Evolutionary conservation across 2,888 invertebrate species (phyloP).

Genomic region (Heliconius charithonia): DNA sequence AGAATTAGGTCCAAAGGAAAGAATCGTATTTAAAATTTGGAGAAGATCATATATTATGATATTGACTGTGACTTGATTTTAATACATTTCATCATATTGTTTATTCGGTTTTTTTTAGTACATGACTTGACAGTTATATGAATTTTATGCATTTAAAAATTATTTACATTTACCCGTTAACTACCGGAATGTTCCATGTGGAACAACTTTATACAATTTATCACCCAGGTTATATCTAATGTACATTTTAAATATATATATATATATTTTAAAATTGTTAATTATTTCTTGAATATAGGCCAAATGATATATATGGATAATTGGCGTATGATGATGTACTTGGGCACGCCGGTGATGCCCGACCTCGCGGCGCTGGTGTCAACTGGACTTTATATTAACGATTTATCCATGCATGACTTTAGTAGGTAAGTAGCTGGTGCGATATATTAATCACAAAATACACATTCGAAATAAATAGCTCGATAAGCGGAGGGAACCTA

Average conservation of each 20-base stretch:
- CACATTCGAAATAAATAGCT: not conserved
- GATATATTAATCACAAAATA: not conserved
- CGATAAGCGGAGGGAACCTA: not conserved
- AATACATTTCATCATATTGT: no score
- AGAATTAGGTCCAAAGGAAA: no score
- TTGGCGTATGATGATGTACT: slow-evolving; percentile 98
- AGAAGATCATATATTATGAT: no score
- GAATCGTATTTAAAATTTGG: no score
- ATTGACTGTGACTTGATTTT: no score
- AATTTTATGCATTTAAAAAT: no score
- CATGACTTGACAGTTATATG: no score
- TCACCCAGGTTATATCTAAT: no score
- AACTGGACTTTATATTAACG: slow-evolving; percentile 98
- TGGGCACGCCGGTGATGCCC: slow-evolving; percentile 98
- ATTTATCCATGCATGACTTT: slow-evolving; percentile 99
- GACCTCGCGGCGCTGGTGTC: slow-evolving; percentile 96
- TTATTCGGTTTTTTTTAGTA: no score
- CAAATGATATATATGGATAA: slow-evolving; percentile 99
- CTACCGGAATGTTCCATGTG: not conserved
- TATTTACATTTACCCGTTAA: no score
- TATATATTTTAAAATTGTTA: not conserved
- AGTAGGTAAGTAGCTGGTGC: slow-evolving; percentile 87
- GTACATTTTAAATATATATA: no score
- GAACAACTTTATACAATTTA: not conserved
- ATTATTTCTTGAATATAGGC: slow-evolving; percentile 80